Evolutionary conservation across 2,888 invertebrate genomes (phyloP), one percentile per base, ranked within the genome.

Genomic region (Harpagoxenus sublaevis): DNA sequence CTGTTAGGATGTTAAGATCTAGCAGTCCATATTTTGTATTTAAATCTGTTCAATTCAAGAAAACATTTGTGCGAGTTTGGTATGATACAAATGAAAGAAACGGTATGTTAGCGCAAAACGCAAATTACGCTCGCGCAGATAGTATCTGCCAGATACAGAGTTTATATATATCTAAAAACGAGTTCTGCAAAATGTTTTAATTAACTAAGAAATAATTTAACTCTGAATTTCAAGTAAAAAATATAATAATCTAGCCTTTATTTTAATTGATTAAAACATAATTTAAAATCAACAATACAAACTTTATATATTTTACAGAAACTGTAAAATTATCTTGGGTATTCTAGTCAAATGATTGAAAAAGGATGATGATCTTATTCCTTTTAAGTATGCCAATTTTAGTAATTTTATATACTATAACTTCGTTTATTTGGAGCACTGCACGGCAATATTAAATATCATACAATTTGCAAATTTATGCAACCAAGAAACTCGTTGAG

Each of bases 401-500:
- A 39, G 4, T 28, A 45, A 48, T 68, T 68, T 23, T 23, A 23
- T 23, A 23, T 28, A 66, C 8, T 23, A 42, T n/a, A n/a, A n/a
- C 3, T 28, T 51, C 23, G 8, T 35, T 18, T 65, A 65, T 51
- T 39, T 75, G 8, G 0, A 62, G 45, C 15, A 48, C 53, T 39
- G 35, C 28, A 62, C 48, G 9, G n/a, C 23, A 3, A 75, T 35
- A 15, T 23, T 35, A 65, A 53, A 42, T 55, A 18, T 62, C 70
- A 70, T 31, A 68, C n/a, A 53, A 66, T 60, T 71, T 53, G 48
- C 39, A 57, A 48, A 71, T 48, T 71, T 79, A 60, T 71, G 60
- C 79, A 48, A 48, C 35, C 10, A 31, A 73, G 86, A 87, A 85
- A 85, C 83, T 88, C 82, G 78, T 53, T 75, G 66, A 85, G 83